phyloP scores from a whole-genome alignment of 2,797 vertebrate species.

The Crax fasciolata region DNA sequence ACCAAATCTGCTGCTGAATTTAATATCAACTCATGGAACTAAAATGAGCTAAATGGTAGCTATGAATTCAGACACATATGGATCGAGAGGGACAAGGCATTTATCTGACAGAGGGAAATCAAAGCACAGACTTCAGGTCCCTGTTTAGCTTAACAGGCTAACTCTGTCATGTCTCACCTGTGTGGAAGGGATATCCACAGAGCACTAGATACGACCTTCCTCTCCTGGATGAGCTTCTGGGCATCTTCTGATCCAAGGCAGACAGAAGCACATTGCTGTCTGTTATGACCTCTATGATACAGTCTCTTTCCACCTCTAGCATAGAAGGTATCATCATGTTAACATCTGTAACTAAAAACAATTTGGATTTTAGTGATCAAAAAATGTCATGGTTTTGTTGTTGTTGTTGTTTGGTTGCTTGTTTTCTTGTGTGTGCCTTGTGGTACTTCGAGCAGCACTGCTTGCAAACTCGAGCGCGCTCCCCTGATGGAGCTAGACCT shows the following conservation, averaged over 20 bases:
- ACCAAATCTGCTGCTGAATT: neutral
- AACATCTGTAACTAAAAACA: neutral
- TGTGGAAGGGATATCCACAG: neutral
- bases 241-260: neutral
- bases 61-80: neutral
- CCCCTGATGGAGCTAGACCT: neutral
- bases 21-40: neutral
- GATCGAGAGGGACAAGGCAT: neutral
- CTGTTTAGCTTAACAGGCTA: neutral
- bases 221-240: neutral
- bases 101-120: neutral
- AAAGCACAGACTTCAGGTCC: neutral
- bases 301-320: neutral
- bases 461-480: fast-evolving
- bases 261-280: neutral
- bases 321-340: neutral
- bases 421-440: neutral
- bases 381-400: no score
- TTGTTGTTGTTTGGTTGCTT: neutral
- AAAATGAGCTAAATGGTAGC: fast-evolving
- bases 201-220: neutral
- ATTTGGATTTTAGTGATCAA: neutral
- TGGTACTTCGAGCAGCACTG: neutral
- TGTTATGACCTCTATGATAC: neutral
- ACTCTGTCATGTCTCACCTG: neutral